A percentile compares a stretch with the other conserved stretches of the same genome.
These are phyloP conservation scores for Aratinga solstitialis DNA, from an alignment of 2,797 vertebrate genomes.

Conservation along the genomic window DNA sequence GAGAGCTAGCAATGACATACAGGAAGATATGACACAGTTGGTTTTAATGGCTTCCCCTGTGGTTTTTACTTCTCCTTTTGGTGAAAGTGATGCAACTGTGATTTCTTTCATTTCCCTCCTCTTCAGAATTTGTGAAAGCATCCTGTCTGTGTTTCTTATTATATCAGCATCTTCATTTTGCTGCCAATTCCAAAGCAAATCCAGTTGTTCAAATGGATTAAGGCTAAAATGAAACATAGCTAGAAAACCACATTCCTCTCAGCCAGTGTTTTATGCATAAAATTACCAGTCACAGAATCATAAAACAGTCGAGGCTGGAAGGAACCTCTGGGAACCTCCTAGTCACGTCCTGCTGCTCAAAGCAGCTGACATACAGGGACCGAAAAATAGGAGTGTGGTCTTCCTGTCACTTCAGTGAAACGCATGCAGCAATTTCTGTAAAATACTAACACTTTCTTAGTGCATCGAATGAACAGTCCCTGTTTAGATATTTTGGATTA, in stretches of 20 bases:
- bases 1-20: neutral
- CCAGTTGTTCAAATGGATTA: neutral
- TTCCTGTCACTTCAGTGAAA: constrained; percentile 15
- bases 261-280: neutral
- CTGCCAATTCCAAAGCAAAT: neutral
- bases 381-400: neutral
- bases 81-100: constrained; percentile 11
- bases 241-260: neutral
- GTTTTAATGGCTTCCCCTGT: constrained; percentile 61
- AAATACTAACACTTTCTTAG: neutral
- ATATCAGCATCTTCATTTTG: neutral
- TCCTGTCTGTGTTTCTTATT: neutral
- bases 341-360: neutral
- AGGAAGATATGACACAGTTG: neutral
- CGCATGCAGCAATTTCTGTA: neutral
- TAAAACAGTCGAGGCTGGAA: neutral
- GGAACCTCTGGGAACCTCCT: neutral
- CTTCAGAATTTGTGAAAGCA: neutral
- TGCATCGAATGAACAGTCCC: neutral
- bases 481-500: constrained; percentile 2
- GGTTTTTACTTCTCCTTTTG: constrained; percentile 64
- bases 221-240: neutral
- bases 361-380: neutral
- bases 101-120: constrained; percentile 35
- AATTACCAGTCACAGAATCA: neutral